Evolutionary conservation across 2,888 invertebrate genomes (phyloP).

Genomic region (Erebia palarica): DNA sequence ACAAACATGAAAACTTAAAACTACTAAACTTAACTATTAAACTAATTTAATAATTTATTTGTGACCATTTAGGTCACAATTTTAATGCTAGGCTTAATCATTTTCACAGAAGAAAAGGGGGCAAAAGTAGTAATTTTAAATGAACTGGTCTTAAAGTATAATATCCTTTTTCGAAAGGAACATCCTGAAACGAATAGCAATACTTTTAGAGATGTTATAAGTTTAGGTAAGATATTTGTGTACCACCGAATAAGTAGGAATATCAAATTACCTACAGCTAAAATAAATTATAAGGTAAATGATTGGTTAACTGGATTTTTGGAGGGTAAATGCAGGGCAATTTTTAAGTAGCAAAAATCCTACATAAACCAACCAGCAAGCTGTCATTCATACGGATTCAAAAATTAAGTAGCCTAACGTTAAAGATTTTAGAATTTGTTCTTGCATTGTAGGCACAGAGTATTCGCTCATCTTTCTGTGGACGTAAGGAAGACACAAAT

Average conservation of each 20-base stretch:
- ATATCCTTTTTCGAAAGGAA: neutral
- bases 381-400: neutral
- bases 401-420: neutral
- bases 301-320: conserved; percentile 21
- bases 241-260: neutral
- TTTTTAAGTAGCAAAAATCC: neutral
- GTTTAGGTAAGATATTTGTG: neutral
- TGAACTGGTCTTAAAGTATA: neutral
- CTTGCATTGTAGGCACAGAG: neutral
- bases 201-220: no score
- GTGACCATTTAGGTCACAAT: no score
- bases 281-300: neutral
- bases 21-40: no score
- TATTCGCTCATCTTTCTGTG: no score
- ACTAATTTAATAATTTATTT: no score
- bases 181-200: neutral
- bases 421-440: neutral
- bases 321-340: conserved; percentile 8
- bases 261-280: neutral
- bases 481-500: neutral
- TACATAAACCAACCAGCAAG: neutral
- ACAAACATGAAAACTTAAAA: no score
- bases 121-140: no score
- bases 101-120: neutral
- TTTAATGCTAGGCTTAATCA: neutral